phyloP scores from a whole-genome alignment of 1,140 invertebrate species.

The Drosophila rhopaloa region DNA sequence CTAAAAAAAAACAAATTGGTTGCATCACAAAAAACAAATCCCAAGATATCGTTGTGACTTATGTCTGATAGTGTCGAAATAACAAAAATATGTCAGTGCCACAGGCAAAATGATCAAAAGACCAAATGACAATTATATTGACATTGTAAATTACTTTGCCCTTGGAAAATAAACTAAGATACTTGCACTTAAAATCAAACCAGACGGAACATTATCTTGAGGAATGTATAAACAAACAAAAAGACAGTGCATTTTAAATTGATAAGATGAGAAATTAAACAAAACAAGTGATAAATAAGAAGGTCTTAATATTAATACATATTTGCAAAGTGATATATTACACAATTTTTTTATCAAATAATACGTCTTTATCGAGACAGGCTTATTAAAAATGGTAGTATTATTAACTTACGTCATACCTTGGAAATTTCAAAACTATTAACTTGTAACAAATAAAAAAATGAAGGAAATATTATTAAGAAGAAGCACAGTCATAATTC shows the following conservation, averaged over 20 bases:
- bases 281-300: slow-evolving; percentile 3
- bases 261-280: slow-evolving; percentile 9
- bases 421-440: too few relatives aligned
- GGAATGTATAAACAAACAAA: slow-evolving; percentile 6
- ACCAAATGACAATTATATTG: neutral
- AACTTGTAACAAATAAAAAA: too few relatives aligned
- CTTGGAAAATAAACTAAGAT: neutral
- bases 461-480: too few relatives aligned
- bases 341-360: neutral
- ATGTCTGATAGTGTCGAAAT: neutral
- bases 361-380: neutral
- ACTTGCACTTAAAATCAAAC: neutral
- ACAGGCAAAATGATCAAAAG: neutral
- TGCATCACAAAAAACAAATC: too few relatives aligned
- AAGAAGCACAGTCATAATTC: too few relatives aligned
- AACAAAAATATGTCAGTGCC: neutral
- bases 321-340: neutral
- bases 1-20: neutral
- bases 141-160: neutral
- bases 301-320: neutral
- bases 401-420: too few relatives aligned
- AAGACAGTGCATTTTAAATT: neutral
- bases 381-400: neutral
- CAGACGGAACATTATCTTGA: neutral
- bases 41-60: too few relatives aligned